Conservation (phyloP, 2,888 invertebrate genomes). For the Cylloceria caligata region DNA sequence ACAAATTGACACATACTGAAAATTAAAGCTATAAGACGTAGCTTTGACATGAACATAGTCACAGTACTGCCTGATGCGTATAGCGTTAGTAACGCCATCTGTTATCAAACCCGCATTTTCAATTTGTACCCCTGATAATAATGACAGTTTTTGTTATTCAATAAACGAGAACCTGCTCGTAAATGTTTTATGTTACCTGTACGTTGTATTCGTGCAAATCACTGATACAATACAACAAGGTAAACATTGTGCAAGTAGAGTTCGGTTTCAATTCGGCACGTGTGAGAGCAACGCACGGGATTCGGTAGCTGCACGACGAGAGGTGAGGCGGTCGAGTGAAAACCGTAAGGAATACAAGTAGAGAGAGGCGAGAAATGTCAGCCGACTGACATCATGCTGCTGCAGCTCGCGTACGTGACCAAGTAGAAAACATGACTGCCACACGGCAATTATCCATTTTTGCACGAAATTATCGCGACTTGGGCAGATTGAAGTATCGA, state of each 20-base stretch:
- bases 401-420: constrained; percentile 76
- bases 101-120: too few relatives aligned
- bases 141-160: too few relatives aligned
- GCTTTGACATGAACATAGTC: too few relatives aligned
- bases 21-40: too few relatives aligned
- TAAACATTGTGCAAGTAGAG: constrained; percentile 29
- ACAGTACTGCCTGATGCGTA: too few relatives aligned
- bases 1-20: too few relatives aligned
- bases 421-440: constrained; percentile 77
- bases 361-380: constrained; percentile 61
- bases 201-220: neutral
- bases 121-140: too few relatives aligned
- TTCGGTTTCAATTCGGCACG: constrained; percentile 30
- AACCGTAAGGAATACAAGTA: constrained; percentile 22
- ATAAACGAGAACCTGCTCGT: too few relatives aligned
- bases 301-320: neutral
- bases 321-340: constrained; percentile 10
- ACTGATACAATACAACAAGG: constrained; percentile 31
- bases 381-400: constrained; percentile 77
- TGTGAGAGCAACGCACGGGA: constrained; percentile 2
- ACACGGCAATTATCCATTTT: constrained; percentile 81
- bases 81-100: too few relatives aligned
- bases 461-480: constrained; percentile 81
- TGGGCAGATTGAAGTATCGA: constrained; percentile 70
- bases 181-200: constrained; percentile 3